These are phyloP conservation scores for Osmerus eperlanus DNA, from an alignment of 2,113 vertebrate genomes.

Conservation along the genomic window DNA sequence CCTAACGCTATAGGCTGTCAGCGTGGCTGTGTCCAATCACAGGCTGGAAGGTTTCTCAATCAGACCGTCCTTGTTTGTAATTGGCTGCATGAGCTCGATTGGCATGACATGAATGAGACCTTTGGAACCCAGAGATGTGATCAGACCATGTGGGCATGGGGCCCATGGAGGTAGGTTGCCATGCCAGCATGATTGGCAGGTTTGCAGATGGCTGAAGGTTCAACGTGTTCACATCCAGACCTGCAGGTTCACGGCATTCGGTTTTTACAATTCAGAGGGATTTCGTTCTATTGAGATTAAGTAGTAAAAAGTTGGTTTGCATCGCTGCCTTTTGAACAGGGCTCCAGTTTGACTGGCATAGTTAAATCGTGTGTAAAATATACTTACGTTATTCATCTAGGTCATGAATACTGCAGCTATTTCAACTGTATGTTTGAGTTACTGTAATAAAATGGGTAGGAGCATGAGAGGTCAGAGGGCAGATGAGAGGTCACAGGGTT, in stretches of 20 bases:
- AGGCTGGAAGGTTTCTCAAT: conserved; percentile 18
- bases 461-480: too few species aligned
- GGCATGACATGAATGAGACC: conserved; percentile 32
- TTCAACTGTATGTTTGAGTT: too few species aligned
- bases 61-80: conserved; percentile 31
- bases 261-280: too few species aligned
- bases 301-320: too few species aligned
- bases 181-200: conserved; percentile 40
- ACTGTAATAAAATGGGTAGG: too few species aligned
- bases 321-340: too few species aligned
- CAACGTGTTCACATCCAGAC: conserved; percentile 8
- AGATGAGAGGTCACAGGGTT: too few species aligned
- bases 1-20: conserved; percentile 24
- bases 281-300: too few species aligned
- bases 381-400: too few species aligned
- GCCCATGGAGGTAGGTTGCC: conserved; percentile 24
- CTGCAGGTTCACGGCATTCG: background rate
- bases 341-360: too few species aligned
- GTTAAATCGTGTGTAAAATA: too few species aligned
- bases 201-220: conserved; percentile 19
- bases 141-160: conserved; percentile 24
- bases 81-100: conserved; percentile 44
- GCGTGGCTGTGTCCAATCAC: conserved; percentile 29
- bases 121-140: conserved; percentile 19
- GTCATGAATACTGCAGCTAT: too few species aligned